A percentile compares a stretch with the other conserved stretches of the same genome.
Conservation (phyloP, 2,888 invertebrate genomes). For the Margaritifera margaritifera region DNA sequence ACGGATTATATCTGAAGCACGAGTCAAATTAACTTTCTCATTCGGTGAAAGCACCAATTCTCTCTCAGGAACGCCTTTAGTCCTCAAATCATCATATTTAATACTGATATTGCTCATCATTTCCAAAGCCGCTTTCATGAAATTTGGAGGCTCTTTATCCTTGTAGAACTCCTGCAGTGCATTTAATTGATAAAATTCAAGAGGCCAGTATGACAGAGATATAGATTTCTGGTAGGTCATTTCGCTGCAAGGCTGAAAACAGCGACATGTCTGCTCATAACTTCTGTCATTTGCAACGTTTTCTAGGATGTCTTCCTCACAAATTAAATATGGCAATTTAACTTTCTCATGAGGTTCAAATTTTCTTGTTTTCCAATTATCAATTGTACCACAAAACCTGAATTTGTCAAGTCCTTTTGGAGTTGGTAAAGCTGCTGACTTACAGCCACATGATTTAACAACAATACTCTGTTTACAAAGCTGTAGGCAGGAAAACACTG, state of each 20-base stretch:
- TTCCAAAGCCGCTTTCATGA: conserved; percentile 56
- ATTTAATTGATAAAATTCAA: conserved; percentile 63
- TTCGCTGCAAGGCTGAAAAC: conserved; percentile 62
- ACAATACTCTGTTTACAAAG: conserved; percentile 63
- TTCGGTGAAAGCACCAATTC: conserved; percentile 26
- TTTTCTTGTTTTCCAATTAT: conserved; percentile 51
- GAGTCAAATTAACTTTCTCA: conserved; percentile 26
- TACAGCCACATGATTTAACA: conserved; percentile 59
- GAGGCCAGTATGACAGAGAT: conserved; percentile 65
- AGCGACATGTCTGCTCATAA: conserved; percentile 58
- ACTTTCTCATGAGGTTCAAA: conserved; percentile 30
- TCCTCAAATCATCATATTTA: conserved; percentile 22
- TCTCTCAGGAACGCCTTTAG: conserved; percentile 15
- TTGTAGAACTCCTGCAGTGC: conserved; percentile 54
- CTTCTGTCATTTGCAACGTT: conserved; percentile 59
- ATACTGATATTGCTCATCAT: conserved; percentile 34
- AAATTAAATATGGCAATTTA: conserved; percentile 42
- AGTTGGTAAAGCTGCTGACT: conserved; percentile 61
- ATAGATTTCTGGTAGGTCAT: conserved; percentile 64
- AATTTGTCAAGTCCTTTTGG: conserved; percentile 36
- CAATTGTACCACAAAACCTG: conserved; percentile 60
- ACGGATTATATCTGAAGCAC: conserved; percentile 59
- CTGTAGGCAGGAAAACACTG: conserved; percentile 64
- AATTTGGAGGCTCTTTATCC: conserved; percentile 43
- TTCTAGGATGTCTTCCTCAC: conserved; percentile 52